A percentile compares a stretch with the other conserved stretches of the same genome.
Conservation (phyloP, 2,888 invertebrate species). For the Axea sp. region DNA sequence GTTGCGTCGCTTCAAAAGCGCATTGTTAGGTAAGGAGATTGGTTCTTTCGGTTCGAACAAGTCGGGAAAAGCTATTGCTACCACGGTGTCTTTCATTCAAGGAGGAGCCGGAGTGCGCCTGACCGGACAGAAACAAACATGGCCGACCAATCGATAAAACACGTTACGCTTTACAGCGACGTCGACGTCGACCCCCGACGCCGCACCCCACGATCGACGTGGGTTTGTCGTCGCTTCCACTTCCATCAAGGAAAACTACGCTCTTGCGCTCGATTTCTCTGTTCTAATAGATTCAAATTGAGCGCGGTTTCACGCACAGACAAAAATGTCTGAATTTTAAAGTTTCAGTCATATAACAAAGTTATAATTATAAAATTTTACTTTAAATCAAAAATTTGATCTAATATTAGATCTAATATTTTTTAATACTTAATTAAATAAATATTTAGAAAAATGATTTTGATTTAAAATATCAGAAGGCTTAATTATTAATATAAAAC, state of each 20-base stretch:
- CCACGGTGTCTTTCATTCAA: constrained; percentile 67
- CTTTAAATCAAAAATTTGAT: too few relatives aligned
- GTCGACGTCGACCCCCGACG: constrained; percentile 63
- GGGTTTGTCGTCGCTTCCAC: constrained; percentile 31
- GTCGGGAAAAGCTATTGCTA: constrained; percentile 73
- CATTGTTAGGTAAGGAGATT: constrained; percentile 62
- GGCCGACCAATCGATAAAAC: constrained; percentile 76
- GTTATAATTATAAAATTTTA: too few relatives aligned
- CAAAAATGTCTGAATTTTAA: too few relatives aligned
- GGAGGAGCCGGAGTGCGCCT: constrained; percentile 72
- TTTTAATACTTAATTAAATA: too few relatives aligned
- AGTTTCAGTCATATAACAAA: too few relatives aligned
- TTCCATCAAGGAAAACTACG: constrained; percentile 7
- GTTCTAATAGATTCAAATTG: constrained; percentile 8
- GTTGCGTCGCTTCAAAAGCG: constrained; percentile 61
- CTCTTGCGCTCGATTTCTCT: constrained; percentile 19
- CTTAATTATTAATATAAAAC: too few relatives aligned
- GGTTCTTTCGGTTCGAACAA: constrained; percentile 66
- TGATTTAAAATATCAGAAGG: too few relatives aligned
- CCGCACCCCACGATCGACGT: constrained; percentile 55
- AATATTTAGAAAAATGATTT: too few relatives aligned
- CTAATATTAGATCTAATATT: too few relatives aligned
- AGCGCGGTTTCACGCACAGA: too few relatives aligned
- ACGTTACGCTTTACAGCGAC: constrained; percentile 75
- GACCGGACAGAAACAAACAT: constrained; percentile 70